These are phyloP conservation scores for Nautilus pompilius DNA, from an alignment of 1,140 invertebrate genomes.

Conservation along the genomic window DNA sequence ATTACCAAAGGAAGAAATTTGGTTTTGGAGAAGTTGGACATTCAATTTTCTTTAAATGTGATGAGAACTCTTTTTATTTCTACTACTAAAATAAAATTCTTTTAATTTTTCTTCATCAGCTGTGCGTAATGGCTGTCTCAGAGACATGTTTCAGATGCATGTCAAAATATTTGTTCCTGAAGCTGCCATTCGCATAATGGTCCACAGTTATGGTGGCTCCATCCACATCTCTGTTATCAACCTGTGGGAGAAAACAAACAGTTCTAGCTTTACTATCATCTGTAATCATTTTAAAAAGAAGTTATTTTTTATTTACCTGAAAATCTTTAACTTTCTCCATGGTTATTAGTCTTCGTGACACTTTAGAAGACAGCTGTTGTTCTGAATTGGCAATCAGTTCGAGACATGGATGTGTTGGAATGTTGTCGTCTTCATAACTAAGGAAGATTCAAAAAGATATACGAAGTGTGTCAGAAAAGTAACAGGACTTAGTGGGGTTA, in stretches of 20 bases:
- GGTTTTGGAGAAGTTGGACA: too few species aligned
- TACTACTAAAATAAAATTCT: too few species aligned
- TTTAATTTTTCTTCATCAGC: too few species aligned
- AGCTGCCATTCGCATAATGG: slow-evolving; percentile 33
- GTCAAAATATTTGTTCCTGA: slow-evolving; percentile 39
- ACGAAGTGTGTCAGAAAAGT: not conserved
- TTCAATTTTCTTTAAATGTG: too few species aligned
- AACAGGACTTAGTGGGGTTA: not conserved
- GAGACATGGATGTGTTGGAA: slow-evolving; percentile 79
- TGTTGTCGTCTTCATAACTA: slow-evolving; percentile 67
- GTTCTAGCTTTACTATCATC: not conserved
- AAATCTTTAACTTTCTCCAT: slow-evolving; percentile 71
- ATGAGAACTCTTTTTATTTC: too few species aligned
- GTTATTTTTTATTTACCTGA: slow-evolving; percentile 15
- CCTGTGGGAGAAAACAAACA: slow-evolving; percentile 2
- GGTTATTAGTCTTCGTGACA: slow-evolving; percentile 79
- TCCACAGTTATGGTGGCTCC: slow-evolving; percentile 25
- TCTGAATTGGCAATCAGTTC: slow-evolving; percentile 78
- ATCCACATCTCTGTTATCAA: not conserved
- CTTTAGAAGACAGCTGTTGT: slow-evolving; percentile 72
- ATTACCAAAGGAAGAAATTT: not conserved
- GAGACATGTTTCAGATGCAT: too few species aligned
- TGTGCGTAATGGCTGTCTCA: too few species aligned
- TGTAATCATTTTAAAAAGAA: not conserved
- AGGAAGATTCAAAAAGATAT: not conserved